Evolutionary conservation across 2,113 vertebrate species (phyloP), one percentile per base, ranked within the genome.

Genomic region (Halichoeres trimaculatus): DNA sequence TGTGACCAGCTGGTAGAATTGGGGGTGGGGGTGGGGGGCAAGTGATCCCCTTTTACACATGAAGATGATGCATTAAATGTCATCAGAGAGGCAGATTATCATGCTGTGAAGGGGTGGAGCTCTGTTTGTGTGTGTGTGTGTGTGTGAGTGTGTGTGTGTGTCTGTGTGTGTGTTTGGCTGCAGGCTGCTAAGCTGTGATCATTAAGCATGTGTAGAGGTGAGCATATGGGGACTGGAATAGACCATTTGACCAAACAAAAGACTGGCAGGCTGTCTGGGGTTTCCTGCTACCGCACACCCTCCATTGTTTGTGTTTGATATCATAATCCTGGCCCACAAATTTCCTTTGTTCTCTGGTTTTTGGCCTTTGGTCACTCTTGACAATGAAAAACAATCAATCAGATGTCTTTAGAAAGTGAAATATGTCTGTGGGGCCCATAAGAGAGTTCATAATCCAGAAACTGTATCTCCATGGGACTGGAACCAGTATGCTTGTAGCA

Each of bases 201-300:
- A 88, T 88, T 91, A 90, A 87, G 84, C 81, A 56, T 62, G 78
- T 65, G 69, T 73, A 84, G 87, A 89, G 70, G 85, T 88, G 88
- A 90, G 70, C 90, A 93, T 90, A 91, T 93, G 91, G 91, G 82
- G 87, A 72, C 82, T 86, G 81, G 85, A 88, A 90, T 56, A 79
- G 80, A 87, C 45, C 78, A 76, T 78, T 76, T 73, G 69, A 67
- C 74, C 61, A 77, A 85, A 92, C 90, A 93, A 92, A 89, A 74
- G 78, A 54, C 73, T 60, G 86, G 74, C 77, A 52, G 73, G 69
- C 62, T 72, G 80, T 84, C 74, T 80, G 89, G 74, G 77, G 50
- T 71, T 89, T 74, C 4, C n/a, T 35, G 53, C 61, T 62, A 20
- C 26, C 62, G 56, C 62, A 54, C 75, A 80, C 70, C 80, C 72